These are phyloP conservation scores for Monochamus saltuarius DNA, from an alignment of 1,140 invertebrate species.

Conservation along the genomic window DNA sequence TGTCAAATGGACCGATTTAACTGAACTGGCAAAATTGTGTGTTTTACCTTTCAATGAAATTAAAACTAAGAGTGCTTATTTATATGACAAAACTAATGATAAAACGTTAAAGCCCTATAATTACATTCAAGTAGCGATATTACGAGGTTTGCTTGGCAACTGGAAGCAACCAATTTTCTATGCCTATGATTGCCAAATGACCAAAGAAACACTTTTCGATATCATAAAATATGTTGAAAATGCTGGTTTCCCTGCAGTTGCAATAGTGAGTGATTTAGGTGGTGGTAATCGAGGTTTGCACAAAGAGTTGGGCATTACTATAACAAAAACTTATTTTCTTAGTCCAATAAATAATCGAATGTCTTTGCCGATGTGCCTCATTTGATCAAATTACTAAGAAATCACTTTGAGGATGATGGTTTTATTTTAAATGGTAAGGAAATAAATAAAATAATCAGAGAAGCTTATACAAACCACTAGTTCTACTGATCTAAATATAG, in stretches of 20 bases:
- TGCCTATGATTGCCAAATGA: conserved; percentile 40
- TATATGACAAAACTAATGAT: conserved; percentile 24
- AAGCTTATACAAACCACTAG: conserved; percentile 15
- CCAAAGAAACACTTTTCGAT: conserved; percentile 29
- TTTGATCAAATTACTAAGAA: conserved; percentile 39
- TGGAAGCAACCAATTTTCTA: conserved; percentile 47
- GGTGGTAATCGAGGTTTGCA: conserved; percentile 32
- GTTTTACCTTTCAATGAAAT: conserved; percentile 29
- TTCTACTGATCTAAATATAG: conserved; percentile 20
- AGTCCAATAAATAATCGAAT: conserved; percentile 28
- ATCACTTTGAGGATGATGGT: conserved; percentile 39
- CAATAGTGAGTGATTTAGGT: conserved; percentile 38
- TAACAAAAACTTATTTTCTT: conserved; percentile 19
- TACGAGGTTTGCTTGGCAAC: conserved; percentile 31
- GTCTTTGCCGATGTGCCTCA: conserved; percentile 29
- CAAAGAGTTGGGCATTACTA: conserved; percentile 26
- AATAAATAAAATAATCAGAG: conserved; percentile 28
- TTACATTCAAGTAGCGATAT: conserved; percentile 40
- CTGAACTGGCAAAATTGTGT: conserved; percentile 27
- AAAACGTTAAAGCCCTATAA: conserved; percentile 11
- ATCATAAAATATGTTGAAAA: conserved; percentile 36
- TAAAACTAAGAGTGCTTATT: conserved; percentile 18
- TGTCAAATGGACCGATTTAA: too few species aligned
- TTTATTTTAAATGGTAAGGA: conserved; percentile 29
- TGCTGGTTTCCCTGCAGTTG: conserved; percentile 32